Evolutionary conservation across 2,113 vertebrate genomes (phyloP).

Genomic region (Dicaeum eximium): DNA sequence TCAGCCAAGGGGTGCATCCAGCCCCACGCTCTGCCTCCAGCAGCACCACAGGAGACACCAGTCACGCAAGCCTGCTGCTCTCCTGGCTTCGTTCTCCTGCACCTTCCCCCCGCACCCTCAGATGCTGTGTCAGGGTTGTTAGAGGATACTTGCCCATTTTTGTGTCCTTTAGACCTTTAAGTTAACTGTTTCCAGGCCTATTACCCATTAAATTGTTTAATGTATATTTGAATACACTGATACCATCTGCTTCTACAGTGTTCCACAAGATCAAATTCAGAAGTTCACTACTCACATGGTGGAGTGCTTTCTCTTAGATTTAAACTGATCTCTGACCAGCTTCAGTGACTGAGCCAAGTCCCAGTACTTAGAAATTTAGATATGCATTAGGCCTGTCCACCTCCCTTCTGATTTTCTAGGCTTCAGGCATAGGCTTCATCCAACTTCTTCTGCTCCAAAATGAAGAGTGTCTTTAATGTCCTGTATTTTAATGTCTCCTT

Average conservation of each 20-base stretch:
- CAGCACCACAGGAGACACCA: rapidly evolving
- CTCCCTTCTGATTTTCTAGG: background rate
- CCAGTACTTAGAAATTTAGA: background rate
- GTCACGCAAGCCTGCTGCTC: background rate
- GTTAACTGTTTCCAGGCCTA: background rate
- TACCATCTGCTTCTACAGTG: background rate
- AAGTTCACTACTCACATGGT: background rate
- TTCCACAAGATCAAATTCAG: background rate
- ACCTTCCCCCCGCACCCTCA: background rate
- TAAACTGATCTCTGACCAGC: background rate
- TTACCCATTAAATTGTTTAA: background rate
- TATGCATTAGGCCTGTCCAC: background rate
- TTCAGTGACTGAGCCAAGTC: background rate
- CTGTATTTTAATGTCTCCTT: background rate
- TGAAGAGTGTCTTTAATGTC: background rate
- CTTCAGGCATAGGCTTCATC: background rate
- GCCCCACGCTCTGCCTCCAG: background rate
- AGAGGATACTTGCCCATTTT: background rate
- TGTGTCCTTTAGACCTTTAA: background rate
- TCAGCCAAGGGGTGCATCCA: background rate
- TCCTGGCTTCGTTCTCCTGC: background rate
- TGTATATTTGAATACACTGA: background rate
- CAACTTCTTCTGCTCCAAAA: background rate
- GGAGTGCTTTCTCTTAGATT: background rate
- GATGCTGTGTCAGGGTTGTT: background rate